Conservation (phyloP, 2,797 vertebrate genomes). For the Bradypodion ventrale region DNA sequence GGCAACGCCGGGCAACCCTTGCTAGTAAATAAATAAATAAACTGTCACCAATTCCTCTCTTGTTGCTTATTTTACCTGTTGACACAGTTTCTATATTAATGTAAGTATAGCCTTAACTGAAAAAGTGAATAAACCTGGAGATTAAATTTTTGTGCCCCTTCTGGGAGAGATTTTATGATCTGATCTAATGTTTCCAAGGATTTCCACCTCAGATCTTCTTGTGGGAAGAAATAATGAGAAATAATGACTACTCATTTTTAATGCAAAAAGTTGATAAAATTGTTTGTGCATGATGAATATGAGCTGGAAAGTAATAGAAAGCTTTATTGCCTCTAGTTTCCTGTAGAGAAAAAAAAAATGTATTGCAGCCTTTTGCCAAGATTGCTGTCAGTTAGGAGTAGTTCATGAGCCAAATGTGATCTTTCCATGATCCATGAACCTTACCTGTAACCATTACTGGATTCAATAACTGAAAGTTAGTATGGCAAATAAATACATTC, state of each 20-base stretch:
- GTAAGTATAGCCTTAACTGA: not conserved
- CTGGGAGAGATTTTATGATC: not conserved
- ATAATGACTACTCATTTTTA: not conserved
- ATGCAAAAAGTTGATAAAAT: not conserved
- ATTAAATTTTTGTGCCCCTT: conserved; percentile 14
- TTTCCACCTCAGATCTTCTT: not conserved
- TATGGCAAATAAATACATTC: no score
- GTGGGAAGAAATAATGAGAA: conserved; percentile 1
- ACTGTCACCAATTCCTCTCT: not conserved
- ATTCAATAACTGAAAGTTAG: no score
- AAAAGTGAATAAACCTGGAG: not conserved
- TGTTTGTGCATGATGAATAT: not conserved
- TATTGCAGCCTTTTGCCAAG: conserved; percentile 16
- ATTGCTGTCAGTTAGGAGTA: not conserved
- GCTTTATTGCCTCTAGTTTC: not conserved
- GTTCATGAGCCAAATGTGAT: no score
- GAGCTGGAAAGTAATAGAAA: not conserved
- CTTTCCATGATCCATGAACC: no score
- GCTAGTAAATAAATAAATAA: no score
- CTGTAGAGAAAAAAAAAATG: not conserved
- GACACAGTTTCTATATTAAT: not conserved
- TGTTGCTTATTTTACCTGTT: conserved; percentile 2
- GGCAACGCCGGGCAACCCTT: no score
- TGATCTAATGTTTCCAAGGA: not conserved
- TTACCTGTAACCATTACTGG: no score